Percentiles rank a stretch among this genome's conserved stretches.
These are phyloP conservation scores for Lytechinus variegatus DNA, from an alignment of 35 echinoderm and acorn worm genomes.

Conservation along the genomic window DNA sequence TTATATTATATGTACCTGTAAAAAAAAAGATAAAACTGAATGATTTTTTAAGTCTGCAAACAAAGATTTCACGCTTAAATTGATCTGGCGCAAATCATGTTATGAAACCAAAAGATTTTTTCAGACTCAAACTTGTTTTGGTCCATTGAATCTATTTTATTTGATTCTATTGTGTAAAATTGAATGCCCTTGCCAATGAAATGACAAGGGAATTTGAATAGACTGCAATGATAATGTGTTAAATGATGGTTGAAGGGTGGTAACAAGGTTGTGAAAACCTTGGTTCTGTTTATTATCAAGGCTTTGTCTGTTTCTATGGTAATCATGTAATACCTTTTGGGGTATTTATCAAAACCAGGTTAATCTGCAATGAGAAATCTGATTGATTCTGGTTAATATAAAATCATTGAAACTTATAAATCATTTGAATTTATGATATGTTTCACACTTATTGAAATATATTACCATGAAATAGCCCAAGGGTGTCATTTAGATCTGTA, in stretches of 20 bases:
- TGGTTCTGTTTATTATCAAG: not conserved
- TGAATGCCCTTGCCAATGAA: not conserved
- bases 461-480: not conserved
- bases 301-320: not conserved
- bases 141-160: not conserved
- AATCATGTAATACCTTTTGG: not conserved
- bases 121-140: not conserved
- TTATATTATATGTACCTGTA: not conserved
- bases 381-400: not conserved
- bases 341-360: not conserved
- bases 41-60: not conserved
- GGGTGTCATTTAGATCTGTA: too few relatives aligned
- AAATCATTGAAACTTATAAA: not conserved
- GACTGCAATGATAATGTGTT: not conserved
- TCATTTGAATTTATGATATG: too few relatives aligned
- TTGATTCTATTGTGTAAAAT: not conserved
- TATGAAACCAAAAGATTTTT: not conserved
- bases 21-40: not conserved
- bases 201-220: not conserved
- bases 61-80: not conserved
- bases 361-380: not conserved
- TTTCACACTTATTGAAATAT: not conserved
- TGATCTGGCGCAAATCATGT: not conserved
- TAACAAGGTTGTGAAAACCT: conserved; percentile 6
- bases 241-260: not conserved